phyloP scores from a whole-genome alignment of 1,140 invertebrate species.

The Diabrotica virgifera region DNA sequence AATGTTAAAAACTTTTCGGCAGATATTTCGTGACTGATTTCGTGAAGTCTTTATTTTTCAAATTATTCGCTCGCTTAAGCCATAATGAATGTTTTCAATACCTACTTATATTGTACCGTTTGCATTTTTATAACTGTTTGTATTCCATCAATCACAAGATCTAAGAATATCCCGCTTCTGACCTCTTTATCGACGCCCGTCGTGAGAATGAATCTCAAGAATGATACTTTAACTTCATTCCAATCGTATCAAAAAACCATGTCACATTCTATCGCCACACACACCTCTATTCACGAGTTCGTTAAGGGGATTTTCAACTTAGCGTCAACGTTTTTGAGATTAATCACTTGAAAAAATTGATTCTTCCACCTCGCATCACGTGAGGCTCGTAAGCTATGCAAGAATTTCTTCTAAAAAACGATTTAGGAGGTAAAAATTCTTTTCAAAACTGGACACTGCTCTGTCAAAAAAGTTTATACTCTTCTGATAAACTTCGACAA shows the following conservation, averaged over 20 bases:
- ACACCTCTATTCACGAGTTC: not conserved
- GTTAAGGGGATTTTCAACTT: constrained; percentile 3
- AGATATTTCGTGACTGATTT: too few species aligned
- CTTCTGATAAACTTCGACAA: too few species aligned
- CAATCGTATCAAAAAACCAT: not conserved
- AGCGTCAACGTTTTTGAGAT: not conserved
- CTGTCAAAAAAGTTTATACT: too few species aligned
- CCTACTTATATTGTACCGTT: too few species aligned
- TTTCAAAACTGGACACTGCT: too few species aligned
- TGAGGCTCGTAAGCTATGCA: not conserved
- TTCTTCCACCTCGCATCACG: not conserved
- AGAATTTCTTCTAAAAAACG: not conserved
- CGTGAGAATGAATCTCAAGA: not conserved
- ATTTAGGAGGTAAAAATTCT: not conserved
- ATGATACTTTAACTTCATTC: not conserved
- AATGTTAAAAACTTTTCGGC: too few species aligned
- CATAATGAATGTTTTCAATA: too few species aligned
- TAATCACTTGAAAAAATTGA: not conserved
- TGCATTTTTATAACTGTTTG: too few species aligned
- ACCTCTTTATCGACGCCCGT: not conserved
- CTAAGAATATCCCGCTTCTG: not conserved
- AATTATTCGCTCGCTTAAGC: too few species aligned
- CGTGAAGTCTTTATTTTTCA: too few species aligned
- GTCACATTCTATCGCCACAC: not conserved
- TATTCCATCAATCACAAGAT: too few species aligned